Evolutionary conservation across 2,797 vertebrate species (phyloP).

Genomic region (Sebastes elongatus): DNA sequence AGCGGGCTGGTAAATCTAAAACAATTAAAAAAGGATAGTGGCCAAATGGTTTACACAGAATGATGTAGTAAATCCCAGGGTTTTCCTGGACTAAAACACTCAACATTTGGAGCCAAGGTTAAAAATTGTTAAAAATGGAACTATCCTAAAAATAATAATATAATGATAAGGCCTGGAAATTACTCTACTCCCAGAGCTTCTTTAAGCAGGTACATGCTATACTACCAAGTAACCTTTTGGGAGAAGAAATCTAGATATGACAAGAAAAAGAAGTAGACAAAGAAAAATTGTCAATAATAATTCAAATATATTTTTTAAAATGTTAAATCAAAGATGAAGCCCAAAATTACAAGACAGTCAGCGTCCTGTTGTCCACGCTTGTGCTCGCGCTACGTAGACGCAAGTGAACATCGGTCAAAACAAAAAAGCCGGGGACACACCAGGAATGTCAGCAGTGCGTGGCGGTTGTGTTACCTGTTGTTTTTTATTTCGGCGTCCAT

Average conservation of each 20-base stretch:
- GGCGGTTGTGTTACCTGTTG: too few relatives aligned
- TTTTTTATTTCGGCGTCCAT: too few relatives aligned
- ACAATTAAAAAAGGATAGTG: background rate
- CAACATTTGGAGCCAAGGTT: background rate
- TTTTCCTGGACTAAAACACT: background rate
- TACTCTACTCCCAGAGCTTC: background rate
- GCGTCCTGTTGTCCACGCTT: too few relatives aligned
- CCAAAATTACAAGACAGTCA: too few relatives aligned
- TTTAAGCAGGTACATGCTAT: background rate
- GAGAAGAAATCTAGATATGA: background rate
- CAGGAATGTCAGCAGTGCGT: too few relatives aligned
- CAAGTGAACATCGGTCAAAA: too few relatives aligned
- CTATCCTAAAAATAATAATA: background rate
- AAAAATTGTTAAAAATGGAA: background rate
- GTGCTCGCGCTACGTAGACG: too few relatives aligned
- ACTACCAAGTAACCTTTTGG: background rate
- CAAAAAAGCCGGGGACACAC: too few relatives aligned
- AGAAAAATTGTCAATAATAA: background rate
- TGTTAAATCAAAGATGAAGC: background rate
- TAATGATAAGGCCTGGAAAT: background rate
- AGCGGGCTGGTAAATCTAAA: background rate
- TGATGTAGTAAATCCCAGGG: background rate
- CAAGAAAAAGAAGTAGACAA: background rate
- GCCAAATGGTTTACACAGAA: background rate
- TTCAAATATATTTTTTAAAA: background rate